Evolutionary conservation across 2,113 vertebrate genomes (phyloP), one percentile per base, ranked within the genome.

Genomic region (Thermophis baileyi): DNA sequence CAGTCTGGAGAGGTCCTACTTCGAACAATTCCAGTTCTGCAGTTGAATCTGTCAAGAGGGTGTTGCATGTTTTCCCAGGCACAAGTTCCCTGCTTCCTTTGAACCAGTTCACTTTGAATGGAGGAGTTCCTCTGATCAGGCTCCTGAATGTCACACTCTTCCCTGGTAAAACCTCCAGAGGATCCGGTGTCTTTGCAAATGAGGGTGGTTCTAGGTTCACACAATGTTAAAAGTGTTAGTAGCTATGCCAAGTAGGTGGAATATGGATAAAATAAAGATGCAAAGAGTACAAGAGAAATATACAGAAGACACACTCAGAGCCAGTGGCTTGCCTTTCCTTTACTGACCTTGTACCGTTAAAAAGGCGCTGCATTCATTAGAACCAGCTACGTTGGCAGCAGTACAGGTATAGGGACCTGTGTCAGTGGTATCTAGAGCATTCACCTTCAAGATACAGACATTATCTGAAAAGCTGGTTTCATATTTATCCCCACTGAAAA

Each of bases 271-370:
- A 89, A 93, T 5, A 40, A 57, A 81, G 49, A 3, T 50, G 16
- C 18, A 24, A 54, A 40, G 92, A 91, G 27, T 47, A n/a, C 49
- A 89, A 91, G 85, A 93, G 30, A 89, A 47, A 30, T 49, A 89
- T 94, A 94, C 51, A 94, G 92, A 22, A 47, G n/a, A 94, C 96
- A 88, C 92, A 4, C 89, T 87, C 74, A 90, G 40, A 0, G 1
- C 91, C n/a, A 91, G 55, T 85, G n/a, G 89, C 87, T 85, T 86
- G 1, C 0, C 50, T 86, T 14, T 11, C 63, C 89, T 93, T 90
- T 93, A 99, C 99, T 98, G 97, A 99, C 99, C 99, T 99, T 99
- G 99, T 49, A 99, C 98, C 20, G 97, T 98, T 94, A 99, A 94
- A 87, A 98, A 95, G 1, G 99, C 98, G 0, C 97, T 98, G 95